Base-by-base conservation (phyloP, 2,113 vertebrate genomes). In the Brachypteracias leptosomus region DNA sequence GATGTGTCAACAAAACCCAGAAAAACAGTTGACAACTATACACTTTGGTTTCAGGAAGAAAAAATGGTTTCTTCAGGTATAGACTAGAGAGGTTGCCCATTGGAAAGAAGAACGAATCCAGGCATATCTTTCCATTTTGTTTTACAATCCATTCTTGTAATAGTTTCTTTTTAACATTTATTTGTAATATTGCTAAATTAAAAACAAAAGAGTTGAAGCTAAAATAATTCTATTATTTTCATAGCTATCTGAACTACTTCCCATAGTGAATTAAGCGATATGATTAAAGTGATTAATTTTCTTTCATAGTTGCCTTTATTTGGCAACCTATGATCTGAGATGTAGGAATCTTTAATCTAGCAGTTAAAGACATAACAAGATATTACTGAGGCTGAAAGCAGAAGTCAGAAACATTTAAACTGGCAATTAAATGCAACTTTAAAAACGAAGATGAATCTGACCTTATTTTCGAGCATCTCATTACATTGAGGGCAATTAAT, bases 401-500 rank as follows among this genome's bases (percentile, higher is more conserved):
- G 63, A 91, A 91, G 42, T 71, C 83, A 84, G 75, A 88, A 91
- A 46, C 21, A 55, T 52, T 80, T 66, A 59, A 89, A 59, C 31
- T 83, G 82, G 36, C 38, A 90, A 88, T 89, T 90, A 93, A 94
- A 62, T 36, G 22, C 44, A 80, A 76, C 33, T 93, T 89, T 47
- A 42, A 75, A 67, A 83, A 70, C 2, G 36, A 66, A 47, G 55
- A 89, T 80, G 47, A 77, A 85, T 85, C 35, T 83, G 91, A 90
- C 75, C 70, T 93, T 89, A 77, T 93, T 96, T 93, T 71, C 0
- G 2, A 90, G 35, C 71, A 80, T 59, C 72, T 70, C 52, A 12
- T 18, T 78, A 36, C 16, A 63, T 6, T 28, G n/a, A 94, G 46
- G 46, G 49, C 72, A 90, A 76, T 46, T 88, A 73, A 76, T 89